A percentile compares a stretch with the other conserved stretches of the same genome.
Evolutionary conservation across 2,888 invertebrate species (phyloP).

Genomic region (Andrena marginata): DNA sequence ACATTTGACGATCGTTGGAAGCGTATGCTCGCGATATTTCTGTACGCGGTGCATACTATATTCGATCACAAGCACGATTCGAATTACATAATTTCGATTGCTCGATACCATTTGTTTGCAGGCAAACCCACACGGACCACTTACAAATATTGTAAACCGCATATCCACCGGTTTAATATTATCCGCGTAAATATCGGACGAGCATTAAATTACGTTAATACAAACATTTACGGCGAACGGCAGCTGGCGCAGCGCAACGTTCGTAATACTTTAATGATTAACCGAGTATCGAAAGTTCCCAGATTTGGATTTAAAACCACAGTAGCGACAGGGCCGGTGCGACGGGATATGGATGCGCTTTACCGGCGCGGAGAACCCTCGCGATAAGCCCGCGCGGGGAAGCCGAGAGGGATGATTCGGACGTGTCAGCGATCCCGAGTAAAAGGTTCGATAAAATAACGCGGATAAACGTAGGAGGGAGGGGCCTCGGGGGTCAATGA

Average conservation of each 20-base stretch:
- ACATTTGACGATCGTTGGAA: not conserved
- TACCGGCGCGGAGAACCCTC: constrained; percentile 31
- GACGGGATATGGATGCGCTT: not conserved
- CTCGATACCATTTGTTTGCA: constrained; percentile 5
- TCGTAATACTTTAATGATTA: not conserved
- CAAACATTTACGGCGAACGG: constrained; percentile 13
- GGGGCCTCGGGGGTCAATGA: constrained; percentile 46
- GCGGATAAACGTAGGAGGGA: constrained; percentile 10
- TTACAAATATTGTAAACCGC: not conserved
- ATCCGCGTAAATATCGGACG: constrained; percentile 19
- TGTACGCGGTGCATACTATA: too few species aligned
- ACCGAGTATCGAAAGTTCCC: not conserved
- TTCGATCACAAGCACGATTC: not conserved
- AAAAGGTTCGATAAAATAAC: constrained; percentile 39
- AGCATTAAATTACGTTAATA: constrained; percentile 31
- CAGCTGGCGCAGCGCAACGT: not conserved
- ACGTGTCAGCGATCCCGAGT: constrained; percentile 2
- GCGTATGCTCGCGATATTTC: not conserved
- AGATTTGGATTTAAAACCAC: not conserved
- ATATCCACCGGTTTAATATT: not conserved
- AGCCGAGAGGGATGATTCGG: constrained; percentile 22
- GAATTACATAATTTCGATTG: constrained; percentile 16
- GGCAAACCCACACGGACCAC: not conserved
- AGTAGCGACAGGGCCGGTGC: not conserved
- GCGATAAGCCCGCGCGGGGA: constrained; percentile 60